Conservation (phyloP, 2,797 vertebrate genomes). For the Muraenolepis orangiensis region DNA sequence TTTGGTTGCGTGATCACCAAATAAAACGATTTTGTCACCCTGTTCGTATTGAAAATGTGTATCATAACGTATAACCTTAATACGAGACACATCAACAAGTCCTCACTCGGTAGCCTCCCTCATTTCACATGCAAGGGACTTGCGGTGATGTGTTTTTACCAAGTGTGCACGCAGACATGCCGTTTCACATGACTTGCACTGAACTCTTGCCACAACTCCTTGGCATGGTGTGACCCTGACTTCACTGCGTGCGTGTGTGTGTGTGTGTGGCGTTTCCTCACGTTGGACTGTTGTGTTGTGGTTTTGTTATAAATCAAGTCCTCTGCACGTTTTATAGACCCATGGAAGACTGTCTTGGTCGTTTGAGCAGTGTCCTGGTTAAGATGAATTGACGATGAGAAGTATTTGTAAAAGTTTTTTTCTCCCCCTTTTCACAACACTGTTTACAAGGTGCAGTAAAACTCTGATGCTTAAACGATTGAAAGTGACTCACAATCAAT, state of each 20-base stretch:
- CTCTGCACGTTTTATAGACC: not conserved
- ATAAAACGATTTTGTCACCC: conserved; percentile 50
- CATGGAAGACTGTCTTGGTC: not conserved
- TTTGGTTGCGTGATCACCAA: conserved; percentile 68
- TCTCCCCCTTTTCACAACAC: not conserved
- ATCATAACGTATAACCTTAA: conserved; percentile 23
- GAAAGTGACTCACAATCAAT: not conserved
- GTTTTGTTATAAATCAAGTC: not conserved
- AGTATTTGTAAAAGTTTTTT: not conserved
- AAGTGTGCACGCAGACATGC: conserved; percentile 22
- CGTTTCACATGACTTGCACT: not conserved
- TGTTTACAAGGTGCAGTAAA: not conserved
- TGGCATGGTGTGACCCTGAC: not conserved
- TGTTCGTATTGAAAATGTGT: conserved; percentile 30
- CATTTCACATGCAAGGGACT: not conserved
- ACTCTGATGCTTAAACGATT: not conserved
- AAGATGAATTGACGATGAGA: not conserved
- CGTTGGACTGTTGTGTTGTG: not conserved
- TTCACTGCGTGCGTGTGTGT: not conserved
- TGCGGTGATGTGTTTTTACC: not conserved
- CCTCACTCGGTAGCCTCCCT: too few species aligned
- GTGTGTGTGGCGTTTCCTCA: not conserved
- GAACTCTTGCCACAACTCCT: not conserved
- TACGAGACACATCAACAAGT: conserved; percentile 33
- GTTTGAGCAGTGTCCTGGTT: not conserved